Conservation (phyloP, 2,113 vertebrate genomes). For the Chaetura pelagica region DNA sequence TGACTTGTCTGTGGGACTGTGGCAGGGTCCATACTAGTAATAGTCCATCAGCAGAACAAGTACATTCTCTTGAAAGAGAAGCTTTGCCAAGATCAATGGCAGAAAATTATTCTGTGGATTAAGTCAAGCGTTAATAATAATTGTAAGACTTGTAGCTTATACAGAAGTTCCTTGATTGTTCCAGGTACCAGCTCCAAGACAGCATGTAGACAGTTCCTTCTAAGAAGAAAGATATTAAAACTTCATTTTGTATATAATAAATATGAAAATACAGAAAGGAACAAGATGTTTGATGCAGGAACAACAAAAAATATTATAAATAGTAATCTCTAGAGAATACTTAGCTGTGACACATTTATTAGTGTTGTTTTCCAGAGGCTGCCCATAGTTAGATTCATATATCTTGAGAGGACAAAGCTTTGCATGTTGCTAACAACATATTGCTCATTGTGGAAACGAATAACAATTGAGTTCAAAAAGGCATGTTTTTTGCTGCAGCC, state of each 20-base stretch:
- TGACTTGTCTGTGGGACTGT: background rate
- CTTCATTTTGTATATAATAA: background rate
- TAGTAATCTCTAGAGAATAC: background rate
- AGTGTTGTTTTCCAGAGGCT: background rate
- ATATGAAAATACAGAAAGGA: background rate
- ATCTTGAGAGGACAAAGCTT: background rate
- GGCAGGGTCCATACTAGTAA: background rate
- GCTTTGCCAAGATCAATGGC: background rate
- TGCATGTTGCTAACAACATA: accelerated
- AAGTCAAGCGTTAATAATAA: background rate
- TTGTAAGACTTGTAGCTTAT: accelerated
- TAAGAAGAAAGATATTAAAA: background rate
- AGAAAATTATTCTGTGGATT: background rate
- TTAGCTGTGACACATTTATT: background rate
- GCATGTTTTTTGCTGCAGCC: background rate
- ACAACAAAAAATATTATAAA: too few species aligned
- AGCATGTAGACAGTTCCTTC: accelerated
- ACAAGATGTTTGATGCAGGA: background rate
- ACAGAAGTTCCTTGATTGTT: background rate
- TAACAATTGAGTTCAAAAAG: background rate
- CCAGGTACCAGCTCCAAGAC: background rate
- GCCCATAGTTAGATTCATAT: background rate
- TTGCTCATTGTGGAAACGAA: background rate
- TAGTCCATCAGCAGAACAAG: background rate
- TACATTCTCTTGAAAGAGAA: background rate